These are phyloP conservation scores for Coenonympha glycerion DNA, from an alignment of 2,888 invertebrate genomes.

Conservation along the genomic window DNA sequence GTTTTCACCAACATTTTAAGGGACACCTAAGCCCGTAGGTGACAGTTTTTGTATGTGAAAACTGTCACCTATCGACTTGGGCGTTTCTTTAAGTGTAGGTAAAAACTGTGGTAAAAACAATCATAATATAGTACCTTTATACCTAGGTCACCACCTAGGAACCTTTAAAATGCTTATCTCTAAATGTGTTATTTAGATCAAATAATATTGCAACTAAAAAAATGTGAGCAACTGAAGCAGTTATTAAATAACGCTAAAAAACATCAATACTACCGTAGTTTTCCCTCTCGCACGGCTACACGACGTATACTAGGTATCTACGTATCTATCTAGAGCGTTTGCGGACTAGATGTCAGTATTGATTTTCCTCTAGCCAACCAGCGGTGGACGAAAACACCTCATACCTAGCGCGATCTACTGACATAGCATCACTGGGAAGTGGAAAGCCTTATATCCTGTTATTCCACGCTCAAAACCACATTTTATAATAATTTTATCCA, in stretches of 20 bases:
- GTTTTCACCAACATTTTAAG: no score
- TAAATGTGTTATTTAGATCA: no score
- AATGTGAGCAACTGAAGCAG: not conserved
- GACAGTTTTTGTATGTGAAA: no score
- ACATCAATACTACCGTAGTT: constrained; percentile 7
- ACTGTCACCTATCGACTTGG: no score
- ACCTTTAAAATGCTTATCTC: no score
- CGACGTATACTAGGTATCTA: not conserved
- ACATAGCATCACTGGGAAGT: constrained; percentile 13
- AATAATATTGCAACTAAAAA: no score
- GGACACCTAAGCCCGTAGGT: no score
- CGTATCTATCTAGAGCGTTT: constrained; percentile 2
- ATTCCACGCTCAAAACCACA: not conserved
- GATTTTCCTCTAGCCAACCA: constrained; percentile 34
- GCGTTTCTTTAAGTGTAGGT: no score
- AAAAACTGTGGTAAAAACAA: no score
- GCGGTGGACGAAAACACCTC: constrained; percentile 27
- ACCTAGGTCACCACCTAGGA: no score
- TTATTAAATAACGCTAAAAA: constrained; percentile 1
- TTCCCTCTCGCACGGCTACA: not conserved
- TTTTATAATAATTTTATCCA: no score
- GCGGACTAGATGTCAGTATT: constrained; percentile 30
- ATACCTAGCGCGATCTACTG: constrained; percentile 22
- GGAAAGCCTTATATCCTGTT: not conserved
- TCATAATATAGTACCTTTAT: no score